Evolutionary conservation across 2,113 vertebrate species (phyloP), one percentile per base, ranked within the genome.

Genomic region (Anolis carolinensis): DNA sequence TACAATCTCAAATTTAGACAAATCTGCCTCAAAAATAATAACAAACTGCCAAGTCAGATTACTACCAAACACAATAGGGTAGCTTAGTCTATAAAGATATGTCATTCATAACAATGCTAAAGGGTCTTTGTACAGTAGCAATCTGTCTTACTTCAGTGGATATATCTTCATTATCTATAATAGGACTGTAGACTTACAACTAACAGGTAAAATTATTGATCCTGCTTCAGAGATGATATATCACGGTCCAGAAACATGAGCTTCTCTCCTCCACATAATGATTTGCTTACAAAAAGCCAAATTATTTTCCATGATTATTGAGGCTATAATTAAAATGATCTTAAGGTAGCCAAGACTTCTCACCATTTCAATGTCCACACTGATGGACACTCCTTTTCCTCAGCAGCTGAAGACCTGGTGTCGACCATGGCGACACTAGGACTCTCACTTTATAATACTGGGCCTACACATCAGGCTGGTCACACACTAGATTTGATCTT

Each of bases 81-180:
- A 59, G 25, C 36, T 81, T 81, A 67, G 11, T 27, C 68, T 68
- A 48, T 48, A 48, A 21, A 48, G 79, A n/a, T 44, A 14, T n/a
- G 36, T 39, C 62, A 80, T 30, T 67, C 34, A 44, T 67, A 65
- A 32, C 36, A 23, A 34, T 70, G 80, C 39, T 50, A 44, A 65
- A 62, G 65, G 79, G 59, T 14, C 25, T 34, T 63, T 63, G 32
- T 39, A 39, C 59, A 65, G 59, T 14, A 50, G 39, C 62, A 14
- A 52, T 48, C 39, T 70, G 80, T 67, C 65, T 50, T 32, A 70
- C 65, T 50, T 2, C 79, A 39, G 44, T 7, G 27, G 39, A 82
- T 52, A 50, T 82, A 82, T n/a, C 80, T 70, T 82, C 65, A 82
- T 82, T 82, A 23, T 18, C 52, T 48, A 39, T 44, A 21, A 52